phyloP scores from a whole-genome alignment of 1,140 invertebrate species.

The Drosophila pseudoananassae region DNA sequence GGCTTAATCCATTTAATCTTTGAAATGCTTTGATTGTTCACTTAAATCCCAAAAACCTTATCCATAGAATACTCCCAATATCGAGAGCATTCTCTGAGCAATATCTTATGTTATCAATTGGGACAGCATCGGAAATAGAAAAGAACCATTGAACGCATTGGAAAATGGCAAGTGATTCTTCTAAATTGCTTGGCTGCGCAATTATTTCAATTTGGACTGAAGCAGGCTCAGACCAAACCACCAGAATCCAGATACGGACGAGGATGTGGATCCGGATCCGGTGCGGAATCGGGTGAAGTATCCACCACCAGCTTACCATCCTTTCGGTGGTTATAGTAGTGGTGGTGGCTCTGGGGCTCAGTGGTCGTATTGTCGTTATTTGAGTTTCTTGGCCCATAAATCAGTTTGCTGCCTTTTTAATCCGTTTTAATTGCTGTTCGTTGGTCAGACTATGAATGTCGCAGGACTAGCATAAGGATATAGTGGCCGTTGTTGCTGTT shows the following conservation, averaged over 20 bases:
- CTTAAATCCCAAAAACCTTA: neutral
- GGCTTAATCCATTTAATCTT: no score
- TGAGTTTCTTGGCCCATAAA: constrained; percentile 79
- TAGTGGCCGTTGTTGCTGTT: constrained; percentile 49
- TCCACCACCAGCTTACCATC: constrained; percentile 13
- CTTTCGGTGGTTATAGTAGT: neutral
- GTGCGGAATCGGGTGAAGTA: neutral
- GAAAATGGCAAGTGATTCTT: constrained; percentile 78
- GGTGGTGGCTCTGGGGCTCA: constrained; percentile 19
- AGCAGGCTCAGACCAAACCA: constrained; percentile 31
- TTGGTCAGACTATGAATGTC: constrained; percentile 79
- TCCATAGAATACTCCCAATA: constrained; percentile 13
- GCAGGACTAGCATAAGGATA: constrained; percentile 67
- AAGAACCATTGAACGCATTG: constrained; percentile 50
- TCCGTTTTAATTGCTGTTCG: constrained; percentile 82
- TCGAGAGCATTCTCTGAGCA: neutral
- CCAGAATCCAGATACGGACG: constrained; percentile 6
- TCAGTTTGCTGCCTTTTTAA: constrained; percentile 82
- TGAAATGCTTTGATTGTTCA: neutral
- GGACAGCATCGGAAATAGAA: constrained; percentile 6
- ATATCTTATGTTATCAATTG: constrained; percentile 32
- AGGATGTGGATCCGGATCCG: constrained; percentile 10
- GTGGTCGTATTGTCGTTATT: constrained; percentile 76
- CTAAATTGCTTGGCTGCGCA: constrained; percentile 83
- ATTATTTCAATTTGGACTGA: constrained; percentile 81